Base-by-base conservation (phyloP, 2,113 vertebrate genomes). In the Trogon melanurus region DNA sequence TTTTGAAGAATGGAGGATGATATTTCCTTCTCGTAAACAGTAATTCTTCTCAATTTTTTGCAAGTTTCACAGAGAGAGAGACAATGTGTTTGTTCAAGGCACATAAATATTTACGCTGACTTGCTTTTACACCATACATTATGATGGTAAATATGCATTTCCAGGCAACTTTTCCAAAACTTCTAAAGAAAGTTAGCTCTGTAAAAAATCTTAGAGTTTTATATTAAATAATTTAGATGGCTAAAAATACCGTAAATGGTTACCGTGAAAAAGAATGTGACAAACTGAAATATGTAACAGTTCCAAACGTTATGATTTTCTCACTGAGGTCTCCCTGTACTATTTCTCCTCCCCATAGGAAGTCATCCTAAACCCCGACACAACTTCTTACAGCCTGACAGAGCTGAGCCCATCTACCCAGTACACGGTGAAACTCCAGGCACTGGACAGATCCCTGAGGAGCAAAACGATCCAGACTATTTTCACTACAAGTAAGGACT, bases 401-500 rank as follows among this genome's bases (percentile, higher is more conserved):
- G 98, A 98, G 50, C 98, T 99, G 74, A 99, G 96, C 26, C 98
- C 99, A 32, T 99, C 99, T 85, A 98, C 99, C 0, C 98, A 98
- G 71, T 99, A 99, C 91, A 98, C 96, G 0, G 99, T 98, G 78
- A 98, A 94, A 89, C 97, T 99, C 72, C 99, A 99, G 96, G 99
- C 99, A 2, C 89, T 99, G 53, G 98, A 97, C 2, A 98, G 98
- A 10, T 97, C 98, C 15, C 97, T 99, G 96, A 98, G 98, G 80
- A 99, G 99, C 98, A 98, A 98, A 91, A 90, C 95, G 2, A 98
- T 99, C 95, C 98, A 98, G 61, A 98, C 98, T 2, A 16, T 97
- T 83, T 98, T 99, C 97, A 99, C 98, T 89, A 99, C 99, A 96
- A 98, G 99, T 99, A 98, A 98, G 99, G 78, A 34, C 50, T 14